A percentile compares a stretch with the other conserved stretches of the same genome.
These are phyloP conservation scores for Crotalus tigris DNA, from an alignment of 2,113 vertebrate species.

Conservation along the genomic window DNA sequence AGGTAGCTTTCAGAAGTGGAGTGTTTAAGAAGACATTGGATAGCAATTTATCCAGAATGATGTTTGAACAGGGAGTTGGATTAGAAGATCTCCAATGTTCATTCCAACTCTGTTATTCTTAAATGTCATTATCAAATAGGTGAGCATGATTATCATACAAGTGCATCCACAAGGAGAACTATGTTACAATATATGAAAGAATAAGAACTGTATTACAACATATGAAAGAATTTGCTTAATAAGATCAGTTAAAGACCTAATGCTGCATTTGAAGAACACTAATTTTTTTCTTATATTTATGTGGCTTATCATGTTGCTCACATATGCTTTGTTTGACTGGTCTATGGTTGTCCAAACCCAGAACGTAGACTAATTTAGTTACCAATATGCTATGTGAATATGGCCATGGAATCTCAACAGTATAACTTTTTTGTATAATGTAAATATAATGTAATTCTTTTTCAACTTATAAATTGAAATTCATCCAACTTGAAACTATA, in stretches of 20 bases:
- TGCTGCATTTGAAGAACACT: neutral
- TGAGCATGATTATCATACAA: constrained; percentile 16
- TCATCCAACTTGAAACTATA: constrained; percentile 22
- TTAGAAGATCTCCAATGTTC: too few relatives aligned
- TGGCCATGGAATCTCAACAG: constrained; percentile 4
- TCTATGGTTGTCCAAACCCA: neutral
- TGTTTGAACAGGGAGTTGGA: too few relatives aligned
- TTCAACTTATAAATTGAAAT: neutral
- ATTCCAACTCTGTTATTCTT: too few relatives aligned
- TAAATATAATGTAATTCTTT: neutral
- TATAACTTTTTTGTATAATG: neutral
- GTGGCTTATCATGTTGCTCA: neutral
- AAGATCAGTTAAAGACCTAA: neutral
- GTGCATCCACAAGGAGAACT: neutral
- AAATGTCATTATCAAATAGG: constrained; percentile 40
- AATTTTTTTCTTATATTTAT: neutral
- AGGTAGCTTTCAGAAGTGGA: too few relatives aligned
- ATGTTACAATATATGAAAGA: neutral
- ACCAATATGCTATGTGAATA: neutral
- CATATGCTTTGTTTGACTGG: neutral
- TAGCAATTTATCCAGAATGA: too few relatives aligned
- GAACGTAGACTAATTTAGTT: neutral
- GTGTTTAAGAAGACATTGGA: too few relatives aligned
- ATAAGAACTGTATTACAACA: neutral
- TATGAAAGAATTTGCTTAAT: neutral